Conservation (phyloP, 53 echinoderm and acorn worm genomes). For the Antedon mediterranea region DNA sequence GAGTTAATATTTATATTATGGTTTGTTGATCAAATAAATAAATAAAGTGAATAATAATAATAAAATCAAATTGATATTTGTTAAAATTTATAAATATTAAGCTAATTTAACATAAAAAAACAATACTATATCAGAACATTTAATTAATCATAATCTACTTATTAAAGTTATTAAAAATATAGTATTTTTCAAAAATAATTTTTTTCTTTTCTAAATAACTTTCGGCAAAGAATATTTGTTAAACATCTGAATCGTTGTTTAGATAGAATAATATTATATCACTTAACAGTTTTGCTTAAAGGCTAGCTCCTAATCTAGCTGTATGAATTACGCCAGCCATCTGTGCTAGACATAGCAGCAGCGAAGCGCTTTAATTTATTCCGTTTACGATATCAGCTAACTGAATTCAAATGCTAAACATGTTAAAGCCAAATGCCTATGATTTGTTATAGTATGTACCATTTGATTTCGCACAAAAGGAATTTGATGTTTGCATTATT, state of each 20-base stretch:
- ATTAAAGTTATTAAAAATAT: too few relatives aligned
- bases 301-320: not conserved
- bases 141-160: too few relatives aligned
- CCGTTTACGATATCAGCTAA: not conserved
- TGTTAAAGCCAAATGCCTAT: not conserved
- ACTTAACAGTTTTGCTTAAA: not conserved
- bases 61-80: too few relatives aligned
- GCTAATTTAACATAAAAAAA: too few relatives aligned
- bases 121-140: too few relatives aligned
- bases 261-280: not conserved
- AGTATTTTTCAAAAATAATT: too few relatives aligned
- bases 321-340: not conserved
- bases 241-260: not conserved
- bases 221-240: not conserved
- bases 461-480: not conserved
- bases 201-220: too few relatives aligned
- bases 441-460: not conserved
- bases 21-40: too few relatives aligned
- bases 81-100: too few relatives aligned
- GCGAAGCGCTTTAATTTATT: not conserved
- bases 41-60: too few relatives aligned
- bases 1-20: too few relatives aligned
- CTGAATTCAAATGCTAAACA: not conserved
- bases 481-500: not conserved
- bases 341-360: not conserved